A percentile compares a stretch with the other conserved stretches of the same genome.
Evolutionary conservation across 1,140 invertebrate species (phyloP).

Genomic region (Orussus abietinus): DNA sequence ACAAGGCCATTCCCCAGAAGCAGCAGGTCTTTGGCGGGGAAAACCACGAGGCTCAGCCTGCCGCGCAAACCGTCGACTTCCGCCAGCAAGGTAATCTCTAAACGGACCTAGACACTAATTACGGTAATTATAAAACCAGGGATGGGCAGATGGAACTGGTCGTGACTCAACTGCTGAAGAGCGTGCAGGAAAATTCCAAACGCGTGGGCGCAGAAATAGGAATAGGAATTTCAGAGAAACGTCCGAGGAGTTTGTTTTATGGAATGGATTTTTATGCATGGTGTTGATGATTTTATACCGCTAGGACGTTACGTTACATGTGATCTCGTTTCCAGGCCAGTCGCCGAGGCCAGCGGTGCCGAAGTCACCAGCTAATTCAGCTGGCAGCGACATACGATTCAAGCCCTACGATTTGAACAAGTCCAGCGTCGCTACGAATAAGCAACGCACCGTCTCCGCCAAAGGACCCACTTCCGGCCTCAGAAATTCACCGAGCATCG

Average conservation of each 20-base stretch:
- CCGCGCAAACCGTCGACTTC: conserved; percentile 40
- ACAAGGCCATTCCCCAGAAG: conserved; percentile 76
- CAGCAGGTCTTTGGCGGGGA: conserved; percentile 67
- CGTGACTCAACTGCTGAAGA: too few species aligned
- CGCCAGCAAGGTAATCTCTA: conserved; percentile 35
- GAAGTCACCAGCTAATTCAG: conserved; percentile 56
- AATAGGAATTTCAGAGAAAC: too few species aligned
- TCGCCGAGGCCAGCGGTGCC: conserved; percentile 52
- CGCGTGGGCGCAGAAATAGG: too few species aligned
- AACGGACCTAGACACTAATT: too few species aligned
- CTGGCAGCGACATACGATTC: conserved; percentile 62
- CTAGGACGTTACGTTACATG: too few species aligned
- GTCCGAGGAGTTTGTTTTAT: too few species aligned
- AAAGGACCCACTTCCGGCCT: conserved; percentile 46
- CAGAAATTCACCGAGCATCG: conserved; percentile 48
- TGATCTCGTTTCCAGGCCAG: conserved; percentile 25
- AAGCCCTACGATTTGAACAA: conserved; percentile 70
- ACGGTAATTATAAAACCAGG: too few species aligned
- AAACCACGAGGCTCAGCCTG: conserved; percentile 47
- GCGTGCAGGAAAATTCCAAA: too few species aligned
- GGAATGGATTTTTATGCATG: too few species aligned
- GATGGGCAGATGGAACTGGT: too few species aligned
- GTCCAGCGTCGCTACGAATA: conserved; percentile 52
- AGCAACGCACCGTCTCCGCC: conserved; percentile 47
- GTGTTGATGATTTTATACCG: too few species aligned